Evolutionary conservation across 2,113 vertebrate genomes (phyloP), one percentile per base, ranked within the genome.

Genomic region (Cryptotis parvus): DNA sequence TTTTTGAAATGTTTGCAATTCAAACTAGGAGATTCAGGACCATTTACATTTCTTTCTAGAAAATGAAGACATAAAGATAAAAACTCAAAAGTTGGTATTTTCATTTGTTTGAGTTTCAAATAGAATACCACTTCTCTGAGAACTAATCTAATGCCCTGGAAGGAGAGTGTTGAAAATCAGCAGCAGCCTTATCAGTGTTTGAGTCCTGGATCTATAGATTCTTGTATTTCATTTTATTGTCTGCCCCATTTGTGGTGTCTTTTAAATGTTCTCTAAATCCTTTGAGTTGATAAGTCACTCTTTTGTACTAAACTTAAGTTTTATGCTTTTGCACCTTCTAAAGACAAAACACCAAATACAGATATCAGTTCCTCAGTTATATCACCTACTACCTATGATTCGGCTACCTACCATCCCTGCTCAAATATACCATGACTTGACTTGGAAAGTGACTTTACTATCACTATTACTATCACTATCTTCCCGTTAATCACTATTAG

Each of bases 1-100:
- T 77, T 6, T 27, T 63, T 78, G 27, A 75, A 77, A 66, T 55
- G 1, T 52, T 65, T 74, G 33, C 6, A 4, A 45, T 41, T 73
- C 68, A 31, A 39, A 43, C 33, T 31, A 72, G 26, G 70, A 0
- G n/a, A 70, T 2, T 43, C 39, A 39, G 14, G 12, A 3, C 1
- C 7, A 81, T 92, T 90, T 73, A 33, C 37, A 35, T 58, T 22
- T 78, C 24, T 86, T 92, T 75, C 43, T 73, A 6, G 33, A 87
- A 27, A 35, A 0, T 27, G 27, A 74, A 91, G 26, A 15, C 45
- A 41, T 6, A 70, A 6, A 31, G 16, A 70, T 66, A 11, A 2
- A 18, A 52, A 55, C 22, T 77, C 39, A 86, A 41, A 87, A 81
- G 22, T 12, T 16, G 24, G 3, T 26, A 58, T 29, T 0, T 18